Conservation (phyloP, 2,113 vertebrate species). For the Pampusana beccarii region DNA sequence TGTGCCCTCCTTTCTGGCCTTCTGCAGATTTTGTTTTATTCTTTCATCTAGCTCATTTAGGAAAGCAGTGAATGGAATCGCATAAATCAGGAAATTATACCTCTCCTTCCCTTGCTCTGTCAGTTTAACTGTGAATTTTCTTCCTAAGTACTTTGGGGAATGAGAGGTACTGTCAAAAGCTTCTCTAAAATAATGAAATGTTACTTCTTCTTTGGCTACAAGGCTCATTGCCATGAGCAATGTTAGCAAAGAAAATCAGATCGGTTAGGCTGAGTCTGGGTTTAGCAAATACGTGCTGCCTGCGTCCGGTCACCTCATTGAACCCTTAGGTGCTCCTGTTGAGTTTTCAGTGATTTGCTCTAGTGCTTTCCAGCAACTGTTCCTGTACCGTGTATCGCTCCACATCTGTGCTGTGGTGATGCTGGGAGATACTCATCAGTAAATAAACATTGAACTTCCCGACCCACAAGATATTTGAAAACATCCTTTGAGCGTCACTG, state of each 20-base stretch:
- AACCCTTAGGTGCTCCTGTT: neutral
- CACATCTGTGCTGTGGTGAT: neutral
- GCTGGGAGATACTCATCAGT: neutral
- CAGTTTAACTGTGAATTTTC: neutral
- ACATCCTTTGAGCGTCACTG: neutral
- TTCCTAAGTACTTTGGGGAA: neutral
- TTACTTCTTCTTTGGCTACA: too few relatives aligned
- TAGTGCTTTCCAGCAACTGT: neutral
- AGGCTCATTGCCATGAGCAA: neutral
- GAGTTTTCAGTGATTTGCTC: neutral
- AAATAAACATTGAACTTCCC: too few relatives aligned
- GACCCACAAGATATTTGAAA: neutral
- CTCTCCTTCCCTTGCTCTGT: neutral
- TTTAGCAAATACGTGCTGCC: neutral
- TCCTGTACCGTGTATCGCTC: accelerated
- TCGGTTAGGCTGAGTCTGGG: neutral
- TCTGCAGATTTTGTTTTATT: neutral
- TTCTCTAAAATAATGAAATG: neutral
- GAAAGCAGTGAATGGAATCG: neutral
- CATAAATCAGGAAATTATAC: neutral
- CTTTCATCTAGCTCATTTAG: neutral
- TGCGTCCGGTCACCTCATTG: neutral
- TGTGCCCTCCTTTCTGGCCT: neutral
- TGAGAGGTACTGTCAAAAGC: neutral
- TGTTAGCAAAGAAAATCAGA: neutral